Evolutionary conservation across 2,113 vertebrate species (phyloP).

Genomic region (Phaethon lepturus): DNA sequence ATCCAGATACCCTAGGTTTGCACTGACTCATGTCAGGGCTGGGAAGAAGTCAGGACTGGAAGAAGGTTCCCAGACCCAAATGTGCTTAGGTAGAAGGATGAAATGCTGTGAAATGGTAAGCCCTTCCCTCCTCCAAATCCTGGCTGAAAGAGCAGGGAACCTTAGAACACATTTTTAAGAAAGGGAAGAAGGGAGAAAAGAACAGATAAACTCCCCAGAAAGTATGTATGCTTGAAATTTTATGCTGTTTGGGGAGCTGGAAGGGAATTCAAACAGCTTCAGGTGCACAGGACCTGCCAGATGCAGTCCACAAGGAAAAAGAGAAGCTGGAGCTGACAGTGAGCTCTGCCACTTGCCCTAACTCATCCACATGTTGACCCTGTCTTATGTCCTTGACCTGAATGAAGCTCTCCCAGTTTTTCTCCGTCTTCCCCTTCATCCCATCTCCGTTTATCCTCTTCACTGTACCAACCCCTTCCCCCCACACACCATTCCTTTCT

Average conservation of each 20-base stretch:
- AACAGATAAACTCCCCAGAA: neutral
- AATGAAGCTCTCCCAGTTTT: neutral
- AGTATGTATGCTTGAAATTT: neutral
- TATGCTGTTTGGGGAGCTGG: neutral
- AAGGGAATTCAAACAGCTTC: neutral
- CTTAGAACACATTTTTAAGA: neutral
- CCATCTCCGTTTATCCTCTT: neutral
- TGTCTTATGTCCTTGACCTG: neutral
- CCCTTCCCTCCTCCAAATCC: neutral
- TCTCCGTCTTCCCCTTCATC: neutral
- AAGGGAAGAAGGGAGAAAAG: neutral
- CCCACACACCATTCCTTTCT: neutral
- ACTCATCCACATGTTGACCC: neutral
- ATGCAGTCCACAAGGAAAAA: neutral
- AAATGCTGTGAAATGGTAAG: neutral
- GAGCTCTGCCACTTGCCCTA: neutral
- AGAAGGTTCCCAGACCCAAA: neutral
- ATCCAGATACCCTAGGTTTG: neutral
- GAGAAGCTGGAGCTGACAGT: neutral
- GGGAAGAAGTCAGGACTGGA: neutral
- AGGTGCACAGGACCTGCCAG: neutral
- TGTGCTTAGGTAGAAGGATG: neutral
- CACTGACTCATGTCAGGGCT: neutral
- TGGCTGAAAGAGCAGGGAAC: neutral
- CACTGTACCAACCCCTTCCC: neutral